Evolutionary conservation across 2,888 invertebrate species (phyloP), one percentile per base, ranked within the genome.

Genomic region (Thymelicus lineola): DNA sequence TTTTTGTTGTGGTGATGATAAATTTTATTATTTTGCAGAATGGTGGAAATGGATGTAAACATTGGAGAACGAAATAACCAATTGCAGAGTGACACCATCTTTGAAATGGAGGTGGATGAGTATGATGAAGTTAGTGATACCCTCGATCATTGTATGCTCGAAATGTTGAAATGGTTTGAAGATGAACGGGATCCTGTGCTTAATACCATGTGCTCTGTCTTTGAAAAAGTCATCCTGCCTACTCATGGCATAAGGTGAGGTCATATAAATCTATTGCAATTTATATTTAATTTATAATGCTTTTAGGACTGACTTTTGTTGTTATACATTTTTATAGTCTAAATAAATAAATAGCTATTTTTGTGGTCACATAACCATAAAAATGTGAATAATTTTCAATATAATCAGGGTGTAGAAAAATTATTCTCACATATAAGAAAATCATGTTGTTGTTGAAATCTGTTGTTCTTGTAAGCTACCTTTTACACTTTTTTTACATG

Each of bases 211-310:
- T 90, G 97, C 72, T 91, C 90, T 72, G 95, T 96, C 3, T 99
- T 98, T 86, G 97, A 98, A 78, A 95, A 95, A 79, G 93, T 97
- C 48, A 95, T 99, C 75, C 87, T 99, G 71, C 97, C 97, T 0
- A 98, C 98, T 0, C 96, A 98, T 86, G 97, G 96, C 38, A 97
- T 96, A 48, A 88, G 87, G 94, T 94, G 73, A 79, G 79, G 46
- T 15, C 1, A 10, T 35, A n/a, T 48, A 28, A 28, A 28, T 28
- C 28, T 28, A 5, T 28, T 28, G 28, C 28, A 28, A 28, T 28
- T 28, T 28, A 28, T 2, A 28, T 28, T 28, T 2, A 20, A 20
- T 20, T 20, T 20, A 20, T 20, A 20, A 20, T 20, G 20, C 20
- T 20, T 20, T 20, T 20, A 20, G 20, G 20, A 20, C 20, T 20